These are phyloP conservation scores for Nysson spinosus DNA, from an alignment of 2,888 invertebrate genomes.

Conservation along the genomic window DNA sequence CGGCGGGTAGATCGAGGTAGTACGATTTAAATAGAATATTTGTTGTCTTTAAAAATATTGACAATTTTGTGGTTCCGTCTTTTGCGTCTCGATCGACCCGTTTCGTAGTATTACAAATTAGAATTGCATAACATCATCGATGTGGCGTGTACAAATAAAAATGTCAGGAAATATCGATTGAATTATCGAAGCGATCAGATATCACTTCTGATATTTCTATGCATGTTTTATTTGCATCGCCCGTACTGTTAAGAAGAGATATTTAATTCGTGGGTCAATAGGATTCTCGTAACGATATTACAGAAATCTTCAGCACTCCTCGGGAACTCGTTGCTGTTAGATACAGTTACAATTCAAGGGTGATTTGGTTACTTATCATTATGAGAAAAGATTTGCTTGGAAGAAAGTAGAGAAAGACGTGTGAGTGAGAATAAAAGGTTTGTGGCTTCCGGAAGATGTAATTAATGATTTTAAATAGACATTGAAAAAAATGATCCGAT, in stretches of 20 bases:
- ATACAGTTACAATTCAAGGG: slow-evolving; percentile 37
- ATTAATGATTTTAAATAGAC: no score
- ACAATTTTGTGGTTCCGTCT: no score
- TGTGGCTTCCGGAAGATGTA: no score
- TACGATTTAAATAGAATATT: no score
- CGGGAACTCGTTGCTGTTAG: slow-evolving; percentile 41
- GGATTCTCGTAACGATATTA: slow-evolving; percentile 23
- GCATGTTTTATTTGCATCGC: slow-evolving; percentile 39
- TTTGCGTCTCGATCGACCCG: slow-evolving; percentile 20
- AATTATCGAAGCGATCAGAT: slow-evolving; percentile 11
- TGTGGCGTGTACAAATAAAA: slow-evolving; percentile 37
- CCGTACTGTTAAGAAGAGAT: slow-evolving; percentile 13
- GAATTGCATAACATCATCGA: slow-evolving; percentile 3
- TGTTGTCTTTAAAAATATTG: no score
- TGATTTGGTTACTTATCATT: no score
- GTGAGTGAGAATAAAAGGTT: no score
- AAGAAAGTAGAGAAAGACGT: no score
- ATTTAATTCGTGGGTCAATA: slow-evolving; percentile 14
- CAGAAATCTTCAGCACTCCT: slow-evolving; percentile 22
- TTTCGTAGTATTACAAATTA: slow-evolving; percentile 11
- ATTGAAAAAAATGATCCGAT: no score
- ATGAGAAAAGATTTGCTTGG: no score
- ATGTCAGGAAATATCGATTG: slow-evolving; percentile 2
- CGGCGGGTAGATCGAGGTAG: slow-evolving; percentile 24
- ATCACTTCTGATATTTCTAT: background rate